Conservation (phyloP, 2,888 invertebrate species). For the Netelia inedita region DNA sequence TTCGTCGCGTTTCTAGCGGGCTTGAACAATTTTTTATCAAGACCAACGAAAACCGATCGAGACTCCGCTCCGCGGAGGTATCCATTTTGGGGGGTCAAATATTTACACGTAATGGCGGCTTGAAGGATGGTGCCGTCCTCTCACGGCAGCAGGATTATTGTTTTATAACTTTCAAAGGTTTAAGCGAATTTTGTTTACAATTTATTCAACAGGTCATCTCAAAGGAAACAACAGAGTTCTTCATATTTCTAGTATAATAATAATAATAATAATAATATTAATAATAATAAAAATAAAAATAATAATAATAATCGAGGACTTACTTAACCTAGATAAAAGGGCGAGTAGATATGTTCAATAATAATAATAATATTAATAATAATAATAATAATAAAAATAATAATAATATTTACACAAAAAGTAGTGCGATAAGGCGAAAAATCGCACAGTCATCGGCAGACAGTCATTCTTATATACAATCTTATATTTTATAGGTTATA, state of each 20-base stretch:
- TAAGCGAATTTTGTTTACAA: constrained; percentile 50
- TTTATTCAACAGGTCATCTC: constrained; percentile 66
- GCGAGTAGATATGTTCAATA: constrained; percentile 58
- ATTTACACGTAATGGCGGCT: constrained; percentile 48
- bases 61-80: constrained; percentile 42
- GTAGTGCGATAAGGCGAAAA: constrained; percentile 47
- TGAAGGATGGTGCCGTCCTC: neutral
- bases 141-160: constrained; percentile 15
- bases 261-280: constrained; percentile 60
- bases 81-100: constrained; percentile 26
- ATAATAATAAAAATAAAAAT: constrained; percentile 52
- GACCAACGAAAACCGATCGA: constrained; percentile 32
- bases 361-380: constrained; percentile 52
- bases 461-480: constrained; percentile 57
- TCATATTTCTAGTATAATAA: constrained; percentile 56
- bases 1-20: constrained; percentile 25
- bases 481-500: constrained; percentile 31
- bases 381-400: constrained; percentile 24
- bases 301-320: constrained; percentile 51
- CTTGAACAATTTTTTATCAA: constrained; percentile 36
- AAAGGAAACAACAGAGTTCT: constrained; percentile 63
- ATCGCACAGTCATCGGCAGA: constrained; percentile 45
- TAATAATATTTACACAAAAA: constrained; percentile 62
- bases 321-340: constrained; percentile 58
- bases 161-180: constrained; percentile 9